These are phyloP conservation scores for Anisognathus igniventris DNA, from an alignment of 2,797 vertebrate species.

Conservation along the genomic window DNA sequence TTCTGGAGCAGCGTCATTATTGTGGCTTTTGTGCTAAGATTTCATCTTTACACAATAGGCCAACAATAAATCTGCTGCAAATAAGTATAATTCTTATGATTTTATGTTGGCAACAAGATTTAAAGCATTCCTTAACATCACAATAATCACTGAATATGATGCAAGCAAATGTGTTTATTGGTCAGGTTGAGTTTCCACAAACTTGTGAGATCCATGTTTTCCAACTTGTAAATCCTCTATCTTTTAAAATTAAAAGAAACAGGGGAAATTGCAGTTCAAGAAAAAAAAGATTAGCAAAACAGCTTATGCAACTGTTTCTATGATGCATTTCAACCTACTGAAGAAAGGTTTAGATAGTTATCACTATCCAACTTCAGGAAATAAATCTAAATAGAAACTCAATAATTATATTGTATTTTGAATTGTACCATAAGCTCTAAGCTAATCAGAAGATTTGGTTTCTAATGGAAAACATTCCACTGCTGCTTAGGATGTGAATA, in stretches of 20 bases:
- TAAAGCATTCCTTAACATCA: conserved; percentile 16
- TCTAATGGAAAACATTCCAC: background rate
- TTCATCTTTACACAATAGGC: background rate
- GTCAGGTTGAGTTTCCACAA: background rate
- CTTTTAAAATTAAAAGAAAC: background rate
- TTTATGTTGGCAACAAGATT: background rate
- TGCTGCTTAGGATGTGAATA: background rate
- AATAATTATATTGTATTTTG: background rate
- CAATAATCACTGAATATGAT: background rate
- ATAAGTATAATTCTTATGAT: background rate
- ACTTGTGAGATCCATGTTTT: background rate
- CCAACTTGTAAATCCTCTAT: background rate
- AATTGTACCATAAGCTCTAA: background rate
- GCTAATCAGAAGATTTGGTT: background rate
- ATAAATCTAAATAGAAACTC: background rate
- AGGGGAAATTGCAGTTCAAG: background rate
- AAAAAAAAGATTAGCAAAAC: background rate
- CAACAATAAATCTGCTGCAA: background rate
- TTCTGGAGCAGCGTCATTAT: background rate
- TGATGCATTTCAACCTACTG: background rate
- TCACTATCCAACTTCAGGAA: background rate
- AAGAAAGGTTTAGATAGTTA: background rate
- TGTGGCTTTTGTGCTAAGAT: background rate
- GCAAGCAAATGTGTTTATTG: background rate
- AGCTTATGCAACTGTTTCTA: background rate